Base-by-base conservation (phyloP, 2,888 invertebrate genomes). In the Blastobasis lacticolella region DNA sequence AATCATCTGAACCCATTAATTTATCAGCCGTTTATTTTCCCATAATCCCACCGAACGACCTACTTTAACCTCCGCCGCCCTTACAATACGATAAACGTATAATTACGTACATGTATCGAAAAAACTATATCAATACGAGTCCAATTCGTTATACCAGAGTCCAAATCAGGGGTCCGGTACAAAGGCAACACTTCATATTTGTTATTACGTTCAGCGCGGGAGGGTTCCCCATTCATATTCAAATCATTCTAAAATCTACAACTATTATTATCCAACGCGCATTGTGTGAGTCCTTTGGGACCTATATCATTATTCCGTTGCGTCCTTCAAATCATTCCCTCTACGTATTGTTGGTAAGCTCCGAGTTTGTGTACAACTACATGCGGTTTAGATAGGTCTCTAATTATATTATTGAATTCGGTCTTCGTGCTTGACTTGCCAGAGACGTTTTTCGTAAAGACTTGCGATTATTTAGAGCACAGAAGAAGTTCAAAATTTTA, bases 171-270 rank as follows among this genome's bases (percentile, higher is more conserved):
- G 71, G 69, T 85, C 78, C 71, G 69, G 58, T 59, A 80, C 74
- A 78, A 84, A 84, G 69, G 83, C 80, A 75, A 82, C 83, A 85
- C 86, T 84, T 84, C 84, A 85, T 86, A 87, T 86, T 86, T 86
- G 86, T 87, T 87, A 87, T 87, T 84, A 81, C 75, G 78, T 78
- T 71, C 73, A 67, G 67, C 65, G 73, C 83, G 81, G 86, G 81
- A 81, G 84, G 86, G 86, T 87, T 85, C 69, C 71, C 78, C 75
- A 86, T 87, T 87, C 86, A 88, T 84, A 88, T 87, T 86, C 82
- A 87, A 87, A 87, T 87, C 73, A 81, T 81, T 84, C 78, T 85
- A 83, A 85, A 86, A 87, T 86, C 84, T 85, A 86, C 85, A 85
- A 86, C 87, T 87, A 87, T 87, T 87, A 88, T 88, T 88, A 86